These are phyloP conservation scores for Zonitis immaculata DNA, from an alignment of 2,888 invertebrate genomes.

Conservation along the genomic window DNA sequence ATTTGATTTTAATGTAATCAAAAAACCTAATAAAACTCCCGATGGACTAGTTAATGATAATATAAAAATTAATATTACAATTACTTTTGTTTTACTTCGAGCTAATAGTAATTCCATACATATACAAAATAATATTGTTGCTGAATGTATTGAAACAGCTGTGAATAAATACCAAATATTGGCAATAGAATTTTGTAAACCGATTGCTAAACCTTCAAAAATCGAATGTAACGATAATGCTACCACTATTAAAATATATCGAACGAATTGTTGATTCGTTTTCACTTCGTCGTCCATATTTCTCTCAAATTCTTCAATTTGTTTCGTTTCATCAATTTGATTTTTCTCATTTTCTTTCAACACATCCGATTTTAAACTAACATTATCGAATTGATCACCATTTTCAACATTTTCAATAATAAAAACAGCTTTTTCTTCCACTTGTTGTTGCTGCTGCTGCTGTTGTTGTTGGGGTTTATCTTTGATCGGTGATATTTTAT, in stretches of 20 bases:
- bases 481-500: slow-evolving; percentile 27
- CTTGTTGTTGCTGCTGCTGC: slow-evolving; percentile 10
- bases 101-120: slow-evolving; percentile 52
- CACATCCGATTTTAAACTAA: slow-evolving; percentile 26
- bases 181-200: slow-evolving; percentile 47
- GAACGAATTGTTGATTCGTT: slow-evolving; percentile 42
- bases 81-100: slow-evolving; percentile 42
- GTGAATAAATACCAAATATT: slow-evolving; percentile 53
- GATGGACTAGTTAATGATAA: slow-evolving; percentile 51
- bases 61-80: slow-evolving; percentile 48
- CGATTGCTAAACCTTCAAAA: slow-evolving; percentile 55
- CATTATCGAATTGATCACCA: slow-evolving; percentile 10
- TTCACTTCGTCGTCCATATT: slow-evolving; percentile 32
- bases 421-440: slow-evolving; percentile 23
- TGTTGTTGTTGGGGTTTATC: slow-evolving; percentile 13
- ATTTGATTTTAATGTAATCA: slow-evolving; percentile 45
- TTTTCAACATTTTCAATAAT: slow-evolving; percentile 16
- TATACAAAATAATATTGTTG: slow-evolving; percentile 53
- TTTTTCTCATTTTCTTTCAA: slow-evolving; percentile 30
- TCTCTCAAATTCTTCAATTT: slow-evolving; percentile 30
- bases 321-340: slow-evolving; percentile 16
- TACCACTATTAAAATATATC: slow-evolving; percentile 48
- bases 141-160: slow-evolving; percentile 53
- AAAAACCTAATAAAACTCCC: slow-evolving; percentile 50
- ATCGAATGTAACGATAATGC: slow-evolving; percentile 54